phyloP scores from a whole-genome alignment of 2,113 vertebrate genomes.

The Agapornis roseicollis region DNA sequence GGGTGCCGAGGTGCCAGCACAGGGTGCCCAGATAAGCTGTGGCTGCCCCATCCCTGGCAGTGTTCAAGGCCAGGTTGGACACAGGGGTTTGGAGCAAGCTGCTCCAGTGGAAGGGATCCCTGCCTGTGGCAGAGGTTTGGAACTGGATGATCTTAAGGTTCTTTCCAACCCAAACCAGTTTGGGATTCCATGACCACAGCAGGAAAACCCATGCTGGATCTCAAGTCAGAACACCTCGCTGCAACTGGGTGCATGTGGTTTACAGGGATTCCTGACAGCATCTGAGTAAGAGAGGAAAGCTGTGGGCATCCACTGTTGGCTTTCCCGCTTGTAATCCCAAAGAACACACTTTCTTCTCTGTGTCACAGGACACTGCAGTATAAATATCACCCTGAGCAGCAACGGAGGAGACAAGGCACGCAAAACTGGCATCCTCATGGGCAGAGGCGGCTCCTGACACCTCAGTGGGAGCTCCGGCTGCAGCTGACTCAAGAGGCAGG shows the following conservation, averaged over 20 bases:
- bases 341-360: fast-evolving
- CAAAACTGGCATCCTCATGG: background rate
- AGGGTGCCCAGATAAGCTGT: background rate
- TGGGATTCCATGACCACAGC: background rate
- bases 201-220: background rate
- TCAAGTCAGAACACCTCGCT: background rate
- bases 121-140: background rate
- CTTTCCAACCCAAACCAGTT: background rate
- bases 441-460: background rate
- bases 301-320: background rate
- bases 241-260: background rate
- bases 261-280: fast-evolving
- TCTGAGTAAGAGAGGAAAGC: background rate
- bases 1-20: background rate
- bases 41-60: too few relatives aligned
- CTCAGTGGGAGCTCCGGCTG: background rate
- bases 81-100: background rate
- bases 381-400: background rate
- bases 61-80: background rate
- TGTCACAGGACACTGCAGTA: background rate
- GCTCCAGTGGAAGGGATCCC: background rate
- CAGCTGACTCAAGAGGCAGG: background rate
- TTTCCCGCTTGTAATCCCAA: background rate
- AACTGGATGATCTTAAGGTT: background rate
- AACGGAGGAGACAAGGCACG: background rate